Evolutionary conservation across 2,888 invertebrate genomes (phyloP), one percentile per base, ranked within the genome.

Genomic region (Drosophila stalkeri): DNA sequence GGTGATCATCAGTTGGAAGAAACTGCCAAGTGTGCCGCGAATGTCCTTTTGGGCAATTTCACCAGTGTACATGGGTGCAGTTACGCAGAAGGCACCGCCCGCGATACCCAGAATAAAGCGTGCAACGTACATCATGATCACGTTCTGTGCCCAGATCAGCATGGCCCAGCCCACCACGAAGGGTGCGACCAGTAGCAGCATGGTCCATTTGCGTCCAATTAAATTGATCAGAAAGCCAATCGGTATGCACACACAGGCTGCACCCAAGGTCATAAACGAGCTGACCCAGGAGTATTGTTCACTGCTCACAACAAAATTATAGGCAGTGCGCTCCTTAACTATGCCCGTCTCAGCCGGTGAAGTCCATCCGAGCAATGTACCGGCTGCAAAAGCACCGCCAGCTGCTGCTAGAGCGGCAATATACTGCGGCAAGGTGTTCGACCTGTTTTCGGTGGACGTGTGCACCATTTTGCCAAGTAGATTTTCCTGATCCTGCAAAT

Each of bases 11-110:
- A 99, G 93, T 91, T 98, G 98, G 91, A 98, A 97, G 90, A 96
- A 97, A 56, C 97, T 96, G 5, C 98, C 98, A 0, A 98, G 93
- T 0, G 95, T 95, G 1, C 98, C 98, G 65, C 98, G 94, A 81
- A 97, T 95, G 33, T 96, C 95, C 81, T 96, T 96, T 81, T 97
- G 96, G 0, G 98, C 95, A 52, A 97, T 97, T 94, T 99, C 99
- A 47, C 96, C 96, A 7, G 96, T 96, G 91, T 97, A 98, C 74
- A 98, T 95, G 0, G 98, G 98, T 0, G 96, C 96, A 0, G 96
- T 96, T 20, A 97, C 95, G 84, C 97, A 97, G 89, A 96, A 96
- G 1, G 97, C 96, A 27, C 97, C 97, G 68, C 93, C 93, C 27
- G 93, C 89, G 49, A 93, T 80, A 78, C 93, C 93, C 63, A 93